These are phyloP conservation scores for Sylvia atricapilla DNA, from an alignment of 2,113 vertebrate genomes.

Conservation along the genomic window DNA sequence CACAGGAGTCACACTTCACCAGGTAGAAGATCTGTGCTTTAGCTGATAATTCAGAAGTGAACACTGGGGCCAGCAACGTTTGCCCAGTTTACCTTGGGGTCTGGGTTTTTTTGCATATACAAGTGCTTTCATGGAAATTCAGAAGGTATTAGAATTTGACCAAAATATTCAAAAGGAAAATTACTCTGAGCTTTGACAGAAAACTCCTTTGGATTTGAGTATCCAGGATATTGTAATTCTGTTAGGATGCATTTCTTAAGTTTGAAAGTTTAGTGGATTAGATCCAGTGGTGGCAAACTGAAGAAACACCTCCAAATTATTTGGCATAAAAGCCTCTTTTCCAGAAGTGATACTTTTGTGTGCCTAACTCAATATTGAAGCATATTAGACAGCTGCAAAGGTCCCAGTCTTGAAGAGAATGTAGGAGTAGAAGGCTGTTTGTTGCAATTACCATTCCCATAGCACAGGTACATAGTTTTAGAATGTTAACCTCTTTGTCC, in stretches of 20 bases:
- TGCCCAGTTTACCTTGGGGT: neutral
- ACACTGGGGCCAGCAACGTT: neutral
- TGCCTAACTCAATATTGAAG: neutral
- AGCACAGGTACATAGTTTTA: neutral
- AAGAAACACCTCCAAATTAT: neutral
- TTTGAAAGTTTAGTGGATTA: neutral
- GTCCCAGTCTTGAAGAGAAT: neutral
- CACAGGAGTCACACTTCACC: accelerated
- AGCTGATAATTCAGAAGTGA: neutral
- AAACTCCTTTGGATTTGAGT: neutral
- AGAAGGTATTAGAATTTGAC: neutral
- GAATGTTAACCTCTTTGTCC: neutral
- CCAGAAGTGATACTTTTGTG: neutral
- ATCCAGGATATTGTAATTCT: neutral
- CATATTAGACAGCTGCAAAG: neutral
- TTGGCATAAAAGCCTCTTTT: neutral
- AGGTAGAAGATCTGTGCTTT: too few relatives aligned
- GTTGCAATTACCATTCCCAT: neutral
- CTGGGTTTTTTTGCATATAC: neutral
- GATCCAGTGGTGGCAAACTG: neutral
- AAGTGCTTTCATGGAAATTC: neutral
- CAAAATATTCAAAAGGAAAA: neutral
- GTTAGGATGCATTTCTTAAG: neutral
- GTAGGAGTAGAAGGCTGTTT: neutral
- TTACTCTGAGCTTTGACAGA: neutral